These are phyloP conservation scores for Synanthedon tipuliformis DNA, from an alignment of 2,888 invertebrate genomes.

Conservation along the genomic window DNA sequence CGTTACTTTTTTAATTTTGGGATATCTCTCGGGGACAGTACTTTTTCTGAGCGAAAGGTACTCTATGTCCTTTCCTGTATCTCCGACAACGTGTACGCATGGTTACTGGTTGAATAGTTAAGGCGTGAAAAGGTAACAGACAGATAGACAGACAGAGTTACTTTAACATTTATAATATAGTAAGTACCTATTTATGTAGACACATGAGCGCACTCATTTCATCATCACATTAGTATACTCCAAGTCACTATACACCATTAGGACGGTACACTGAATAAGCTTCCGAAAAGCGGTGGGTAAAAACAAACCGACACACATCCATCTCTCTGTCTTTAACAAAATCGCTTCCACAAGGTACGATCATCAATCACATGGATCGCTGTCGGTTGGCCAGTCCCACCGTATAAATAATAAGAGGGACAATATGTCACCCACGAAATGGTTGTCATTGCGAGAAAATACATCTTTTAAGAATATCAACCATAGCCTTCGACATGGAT, in stretches of 20 bases:
- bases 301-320: constrained; percentile 6
- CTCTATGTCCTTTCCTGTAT: too few relatives aligned
- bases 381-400: constrained; percentile 2
- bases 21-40: too few relatives aligned
- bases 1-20: too few relatives aligned
- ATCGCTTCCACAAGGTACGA: neutral
- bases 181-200: too few relatives aligned
- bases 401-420: constrained; percentile 4
- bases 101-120: too few relatives aligned
- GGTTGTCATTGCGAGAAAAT: neutral
- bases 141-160: too few relatives aligned
- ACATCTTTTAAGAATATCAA: too few relatives aligned
- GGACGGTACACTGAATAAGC: neutral
- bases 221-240: neutral
- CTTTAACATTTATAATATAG: too few relatives aligned
- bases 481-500: too few relatives aligned
- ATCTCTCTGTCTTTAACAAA: constrained; percentile 6
- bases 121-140: too few relatives aligned
- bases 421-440: constrained; percentile 5
- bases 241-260: neutral
- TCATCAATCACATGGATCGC: constrained; percentile 6
- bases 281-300: neutral
- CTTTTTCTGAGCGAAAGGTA: too few relatives aligned
- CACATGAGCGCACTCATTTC: neutral
- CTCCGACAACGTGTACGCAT: too few relatives aligned